These are phyloP conservation scores for Chondrosia reniformis DNA, from an alignment of 37 sponge, comb jelly and placozoan genomes.

Conservation along the genomic window DNA sequence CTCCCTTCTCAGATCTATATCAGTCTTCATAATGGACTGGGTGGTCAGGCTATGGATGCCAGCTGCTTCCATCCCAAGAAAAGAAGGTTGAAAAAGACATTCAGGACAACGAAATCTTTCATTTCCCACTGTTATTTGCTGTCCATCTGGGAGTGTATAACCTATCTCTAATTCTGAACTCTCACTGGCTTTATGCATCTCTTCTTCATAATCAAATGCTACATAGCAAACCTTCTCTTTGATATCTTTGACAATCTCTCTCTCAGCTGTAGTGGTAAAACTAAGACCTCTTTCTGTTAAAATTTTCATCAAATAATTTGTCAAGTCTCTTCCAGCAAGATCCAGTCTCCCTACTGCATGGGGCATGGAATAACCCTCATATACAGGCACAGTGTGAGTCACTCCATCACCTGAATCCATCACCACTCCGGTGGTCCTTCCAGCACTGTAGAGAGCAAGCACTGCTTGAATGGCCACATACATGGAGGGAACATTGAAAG, in stretches of 20 bases:
- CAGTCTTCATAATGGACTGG: slow-evolving; percentile 38
- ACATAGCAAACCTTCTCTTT: slow-evolving; percentile 68
- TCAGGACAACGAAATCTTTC: slow-evolving; percentile 48
- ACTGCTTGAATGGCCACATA: slow-evolving; percentile 81
- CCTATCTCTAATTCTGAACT: slow-evolving; percentile 24
- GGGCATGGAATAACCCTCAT: slow-evolving; percentile 71
- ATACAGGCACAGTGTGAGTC: slow-evolving; percentile 66
- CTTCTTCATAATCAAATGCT: slow-evolving; percentile 50
- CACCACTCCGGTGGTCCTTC: slow-evolving; percentile 62
- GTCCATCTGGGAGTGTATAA: slow-evolving; percentile 37
- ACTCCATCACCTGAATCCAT: slow-evolving; percentile 68
- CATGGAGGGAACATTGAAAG: slow-evolving; percentile 74
- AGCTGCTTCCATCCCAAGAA: slow-evolving; percentile 35
- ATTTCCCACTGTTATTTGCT: slow-evolving; percentile 61
- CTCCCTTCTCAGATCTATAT: slow-evolving; percentile 37
- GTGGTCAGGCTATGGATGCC: slow-evolving; percentile 30
- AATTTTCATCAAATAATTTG: slow-evolving; percentile 69
- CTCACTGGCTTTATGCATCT: slow-evolving; percentile 23
- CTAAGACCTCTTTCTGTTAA: slow-evolving; percentile 66
- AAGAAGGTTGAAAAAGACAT: slow-evolving; percentile 37
- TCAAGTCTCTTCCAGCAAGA: slow-evolving; percentile 65
- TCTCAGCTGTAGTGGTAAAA: slow-evolving; percentile 72
- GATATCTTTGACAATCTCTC: slow-evolving; percentile 67
- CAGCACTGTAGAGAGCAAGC: slow-evolving; percentile 43
- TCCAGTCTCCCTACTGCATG: slow-evolving; percentile 67